Conservation (phyloP, 2,113 vertebrate species). For the Myrmecophaga tridactyla region DNA sequence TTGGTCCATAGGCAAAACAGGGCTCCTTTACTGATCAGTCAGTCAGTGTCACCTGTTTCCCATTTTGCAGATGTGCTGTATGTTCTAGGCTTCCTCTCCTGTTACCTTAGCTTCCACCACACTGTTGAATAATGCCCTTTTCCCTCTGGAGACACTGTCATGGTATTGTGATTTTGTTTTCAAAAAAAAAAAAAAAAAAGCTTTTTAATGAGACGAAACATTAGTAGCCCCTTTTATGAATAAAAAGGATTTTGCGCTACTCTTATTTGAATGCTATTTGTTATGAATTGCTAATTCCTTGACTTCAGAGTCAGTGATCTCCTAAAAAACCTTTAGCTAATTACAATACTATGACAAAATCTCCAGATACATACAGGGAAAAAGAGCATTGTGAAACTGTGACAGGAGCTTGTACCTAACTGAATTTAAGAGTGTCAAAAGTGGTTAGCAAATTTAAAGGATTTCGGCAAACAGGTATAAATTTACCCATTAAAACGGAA, state of each 20-base stretch:
- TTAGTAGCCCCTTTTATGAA: background rate
- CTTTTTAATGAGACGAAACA: background rate
- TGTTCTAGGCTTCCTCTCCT: background rate
- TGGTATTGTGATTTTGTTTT: background rate
- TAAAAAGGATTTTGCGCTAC: background rate
- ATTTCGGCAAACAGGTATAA: background rate
- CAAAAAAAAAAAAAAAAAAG: background rate
- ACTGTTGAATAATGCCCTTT: background rate
- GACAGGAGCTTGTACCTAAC: background rate
- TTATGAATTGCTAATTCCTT: background rate
- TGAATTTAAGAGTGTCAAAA: background rate
- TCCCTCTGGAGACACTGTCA: background rate
- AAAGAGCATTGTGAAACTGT: background rate
- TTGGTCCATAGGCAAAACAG: conserved; percentile 43
- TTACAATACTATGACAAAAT: background rate
- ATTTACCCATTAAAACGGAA: background rate
- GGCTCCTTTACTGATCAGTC: conserved; percentile 42
- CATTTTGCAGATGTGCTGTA: conserved; percentile 1
- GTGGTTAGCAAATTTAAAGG: background rate
- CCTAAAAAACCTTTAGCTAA: background rate
- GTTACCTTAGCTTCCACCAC: background rate
- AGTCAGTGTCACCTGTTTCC: background rate
- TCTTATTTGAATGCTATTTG: background rate
- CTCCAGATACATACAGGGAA: background rate
- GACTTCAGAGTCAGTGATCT: background rate